Base-by-base conservation (phyloP, 2,113 vertebrate species). In the Calidris pugnax region DNA sequence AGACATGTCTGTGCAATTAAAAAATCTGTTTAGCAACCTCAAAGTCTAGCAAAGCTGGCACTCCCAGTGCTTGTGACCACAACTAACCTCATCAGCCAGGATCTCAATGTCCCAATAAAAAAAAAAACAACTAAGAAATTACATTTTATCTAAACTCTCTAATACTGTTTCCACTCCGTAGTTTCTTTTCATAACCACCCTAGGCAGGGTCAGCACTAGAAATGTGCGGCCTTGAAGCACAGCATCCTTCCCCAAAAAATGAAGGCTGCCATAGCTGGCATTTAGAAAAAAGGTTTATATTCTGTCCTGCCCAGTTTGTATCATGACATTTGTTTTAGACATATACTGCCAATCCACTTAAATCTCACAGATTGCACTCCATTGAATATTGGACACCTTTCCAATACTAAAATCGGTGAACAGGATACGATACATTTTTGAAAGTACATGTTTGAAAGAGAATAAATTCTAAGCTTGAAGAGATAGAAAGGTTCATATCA, bases 41-140 rank as follows among this genome's bases (percentile, higher is more conserved):
- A 68, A 93, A 91, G 69, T 72, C 85, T 74, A 92, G 91, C 47
- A 94, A 74, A 87, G 89, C 76, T 91, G 80, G 66, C 77, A 87
- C 80, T 95, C 80, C 77, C 81, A 75, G 60, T 60, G 35, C 73
- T 64, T 10, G 2, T 90, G 86, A 89, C 89, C 89, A 93, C 50
- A 95, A 74, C 41, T 73, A 90, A 90, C 59, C 83, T 86, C 89
- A 89, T 78, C 66, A 91, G 64, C 26, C 60, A 78, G 67, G 87
- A 92, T 91, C 86, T 94, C n/a, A 91, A 95, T 89, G 89, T 92
- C 78, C 84, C 60, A 87, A 68, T 18, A 87, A 1, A 7, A 56
- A 75, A 35, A 89, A 87, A 92, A n/a, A n/a, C n/a, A n/a, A 56
- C 9, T 32, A 95, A 85, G 18, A 92, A 89, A 87, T 27, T 67